Evolutionary conservation across 1,140 invertebrate genomes (phyloP).

Genomic region (Panulirus ornatus): DNA sequence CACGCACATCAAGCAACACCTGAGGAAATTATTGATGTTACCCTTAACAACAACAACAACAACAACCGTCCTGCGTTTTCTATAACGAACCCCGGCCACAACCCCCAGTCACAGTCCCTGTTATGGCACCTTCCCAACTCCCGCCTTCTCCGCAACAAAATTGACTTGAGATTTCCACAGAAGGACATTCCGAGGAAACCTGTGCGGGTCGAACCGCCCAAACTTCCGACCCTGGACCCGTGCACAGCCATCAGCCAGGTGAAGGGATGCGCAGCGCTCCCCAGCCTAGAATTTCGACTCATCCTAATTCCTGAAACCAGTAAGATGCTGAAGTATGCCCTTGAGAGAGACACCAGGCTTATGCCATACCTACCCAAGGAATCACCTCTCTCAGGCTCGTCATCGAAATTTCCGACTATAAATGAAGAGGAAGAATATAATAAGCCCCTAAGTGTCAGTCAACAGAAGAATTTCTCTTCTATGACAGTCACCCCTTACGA

Average conservation of each 20-base stretch:
- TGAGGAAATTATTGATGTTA: constrained; percentile 15
- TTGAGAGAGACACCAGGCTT: constrained; percentile 55
- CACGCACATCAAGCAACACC: not conserved
- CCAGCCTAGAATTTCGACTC: constrained; percentile 45
- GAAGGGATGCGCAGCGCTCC: not conserved
- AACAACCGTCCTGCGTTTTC: constrained; percentile 32
- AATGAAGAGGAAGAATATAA: constrained; percentile 50
- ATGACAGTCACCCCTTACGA: constrained; percentile 6
- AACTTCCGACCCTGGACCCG: not conserved
- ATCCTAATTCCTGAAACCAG: constrained; percentile 59
- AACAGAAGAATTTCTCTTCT: not conserved
- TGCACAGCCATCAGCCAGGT: not conserved
- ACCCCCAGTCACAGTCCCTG: not conserved
- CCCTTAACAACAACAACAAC: constrained; percentile 26
- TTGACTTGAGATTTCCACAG: constrained; percentile 1
- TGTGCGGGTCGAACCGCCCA: constrained; percentile 53
- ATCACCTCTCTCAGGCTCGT: not conserved
- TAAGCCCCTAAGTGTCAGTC: constrained; percentile 5
- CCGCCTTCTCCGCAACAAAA: constrained; percentile 54
- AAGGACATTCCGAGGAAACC: constrained; percentile 51
- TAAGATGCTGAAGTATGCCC: constrained; percentile 53
- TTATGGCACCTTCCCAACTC: constrained; percentile 59
- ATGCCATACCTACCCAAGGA: constrained; percentile 36
- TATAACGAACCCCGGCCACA: constrained; percentile 11
- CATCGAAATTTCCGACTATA: constrained; percentile 47